Percentiles rank a stretch among this genome's conserved stretches.
These are phyloP conservation scores for Hycleus cichorii DNA, from an alignment of 1,140 invertebrate genomes.

Conservation along the genomic window DNA sequence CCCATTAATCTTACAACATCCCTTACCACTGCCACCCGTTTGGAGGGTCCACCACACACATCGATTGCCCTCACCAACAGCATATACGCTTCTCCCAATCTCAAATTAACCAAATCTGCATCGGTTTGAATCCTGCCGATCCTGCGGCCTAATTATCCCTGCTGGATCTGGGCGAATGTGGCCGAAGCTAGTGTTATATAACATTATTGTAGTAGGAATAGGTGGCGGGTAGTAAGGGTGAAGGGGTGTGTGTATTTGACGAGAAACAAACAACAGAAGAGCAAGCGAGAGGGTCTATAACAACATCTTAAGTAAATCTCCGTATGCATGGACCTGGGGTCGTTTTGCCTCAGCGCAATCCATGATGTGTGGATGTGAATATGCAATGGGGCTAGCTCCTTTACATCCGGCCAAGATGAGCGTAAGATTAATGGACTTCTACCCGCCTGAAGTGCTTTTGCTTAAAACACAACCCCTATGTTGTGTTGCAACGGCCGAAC, in stretches of 20 bases:
- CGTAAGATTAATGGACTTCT: slow-evolving; percentile 38
- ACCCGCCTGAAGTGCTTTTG: too few species aligned
- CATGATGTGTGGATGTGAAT: slow-evolving; percentile 42
- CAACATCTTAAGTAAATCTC: slow-evolving; percentile 17
- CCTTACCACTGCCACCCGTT: background rate
- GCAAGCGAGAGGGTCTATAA: slow-evolving; percentile 2
- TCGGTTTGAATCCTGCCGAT: background rate
- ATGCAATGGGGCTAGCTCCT: slow-evolving; percentile 33
- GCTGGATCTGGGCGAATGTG: background rate
- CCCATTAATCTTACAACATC: slow-evolving; percentile 7
- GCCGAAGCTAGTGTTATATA: background rate
- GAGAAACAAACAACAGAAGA: background rate
- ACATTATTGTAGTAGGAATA: too few species aligned
- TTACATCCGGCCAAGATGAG: slow-evolving; percentile 28
- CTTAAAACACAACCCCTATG: too few species aligned
- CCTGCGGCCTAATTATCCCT: slow-evolving; percentile 5
- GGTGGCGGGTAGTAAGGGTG: too few species aligned
- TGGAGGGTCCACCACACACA: background rate
- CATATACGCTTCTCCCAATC: too few species aligned
- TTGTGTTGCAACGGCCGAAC: too few species aligned
- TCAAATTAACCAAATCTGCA: too few species aligned
- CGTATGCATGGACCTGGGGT: slow-evolving; percentile 12
- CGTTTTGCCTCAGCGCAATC: slow-evolving; percentile 23
- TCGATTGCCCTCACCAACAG: background rate
- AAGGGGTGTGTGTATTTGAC: background rate